Percentiles rank a stretch among this genome's conserved stretches.
These are phyloP conservation scores for Peromyscus eremicus DNA, from an alignment of 2,797 vertebrate genomes.

Conservation along the genomic window DNA sequence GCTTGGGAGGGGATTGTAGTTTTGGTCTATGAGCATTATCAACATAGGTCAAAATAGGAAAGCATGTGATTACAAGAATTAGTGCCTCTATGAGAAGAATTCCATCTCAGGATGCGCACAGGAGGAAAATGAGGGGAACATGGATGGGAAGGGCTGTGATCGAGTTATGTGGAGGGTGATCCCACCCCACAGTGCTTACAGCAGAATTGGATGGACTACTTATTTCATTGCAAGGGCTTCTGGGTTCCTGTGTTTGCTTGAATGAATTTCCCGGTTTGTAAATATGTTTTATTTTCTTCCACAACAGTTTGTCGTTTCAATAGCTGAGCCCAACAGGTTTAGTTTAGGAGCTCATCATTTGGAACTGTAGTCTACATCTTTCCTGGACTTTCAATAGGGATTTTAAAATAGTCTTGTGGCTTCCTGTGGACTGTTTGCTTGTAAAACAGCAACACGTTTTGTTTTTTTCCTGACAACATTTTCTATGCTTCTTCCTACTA, in stretches of 20 bases:
- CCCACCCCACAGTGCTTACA: neutral
- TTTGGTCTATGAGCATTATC: neutral
- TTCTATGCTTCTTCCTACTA: constrained; percentile 53
- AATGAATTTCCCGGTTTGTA: neutral
- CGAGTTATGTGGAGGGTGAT: too few species aligned
- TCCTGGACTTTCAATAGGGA: constrained; percentile 52
- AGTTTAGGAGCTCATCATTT: constrained; percentile 18
- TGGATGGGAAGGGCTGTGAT: neutral
- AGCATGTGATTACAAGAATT: neutral
- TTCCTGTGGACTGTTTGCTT: constrained; percentile 73
- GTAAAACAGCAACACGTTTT: constrained; percentile 38
- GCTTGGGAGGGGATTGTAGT: neutral
- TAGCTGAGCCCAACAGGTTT: neutral
- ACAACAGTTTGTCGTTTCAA: neutral
- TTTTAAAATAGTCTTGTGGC: constrained; percentile 75
- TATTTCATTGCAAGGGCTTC: neutral
- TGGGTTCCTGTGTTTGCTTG: neutral
- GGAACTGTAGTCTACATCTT: constrained; percentile 14
- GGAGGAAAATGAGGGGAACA: neutral
- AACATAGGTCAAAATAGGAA: neutral
- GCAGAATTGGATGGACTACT: too few species aligned
- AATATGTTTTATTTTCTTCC: neutral
- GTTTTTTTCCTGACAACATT: constrained; percentile 65
- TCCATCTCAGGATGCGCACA: neutral
- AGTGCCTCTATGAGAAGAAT: neutral